These are phyloP conservation scores for Andrena dorsata DNA, from an alignment of 2,888 invertebrate species.

Conservation along the genomic window DNA sequence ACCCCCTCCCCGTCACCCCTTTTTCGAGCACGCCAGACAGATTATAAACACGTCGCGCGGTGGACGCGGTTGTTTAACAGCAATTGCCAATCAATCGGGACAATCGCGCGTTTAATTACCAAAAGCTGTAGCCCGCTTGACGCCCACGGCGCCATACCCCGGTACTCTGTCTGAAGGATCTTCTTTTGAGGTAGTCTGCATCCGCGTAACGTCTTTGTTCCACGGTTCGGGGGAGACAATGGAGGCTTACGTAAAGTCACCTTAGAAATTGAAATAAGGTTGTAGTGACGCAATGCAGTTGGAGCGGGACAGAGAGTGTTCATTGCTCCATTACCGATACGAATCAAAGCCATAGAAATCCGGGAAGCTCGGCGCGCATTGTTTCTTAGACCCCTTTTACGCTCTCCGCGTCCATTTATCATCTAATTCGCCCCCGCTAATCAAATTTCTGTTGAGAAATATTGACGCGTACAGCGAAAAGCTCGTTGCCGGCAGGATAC, in stretches of 20 bases:
- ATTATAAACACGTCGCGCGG: conserved; percentile 7
- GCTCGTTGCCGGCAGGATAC: not conserved
- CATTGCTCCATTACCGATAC: too few relatives aligned
- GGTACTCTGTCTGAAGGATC: not conserved
- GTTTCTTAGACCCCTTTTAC: not conserved
- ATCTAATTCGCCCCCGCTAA: not conserved
- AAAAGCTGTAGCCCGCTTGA: conserved; percentile 44
- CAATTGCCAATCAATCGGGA: conserved; percentile 66
- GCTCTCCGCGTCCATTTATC: not conserved
- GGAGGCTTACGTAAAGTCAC: too few relatives aligned
- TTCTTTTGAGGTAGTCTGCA: not conserved
- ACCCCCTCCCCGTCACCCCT: not conserved
- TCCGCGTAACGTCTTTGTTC: too few relatives aligned
- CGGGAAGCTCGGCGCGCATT: not conserved
- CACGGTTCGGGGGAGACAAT: too few relatives aligned
- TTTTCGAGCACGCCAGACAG: conserved; percentile 8
- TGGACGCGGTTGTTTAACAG: conserved; percentile 59
- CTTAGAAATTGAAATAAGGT: too few relatives aligned
- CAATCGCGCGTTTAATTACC: conserved; percentile 63
- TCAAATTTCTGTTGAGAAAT: not conserved
- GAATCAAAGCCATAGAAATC: too few relatives aligned
- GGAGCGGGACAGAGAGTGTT: too few relatives aligned
- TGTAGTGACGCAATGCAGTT: too few relatives aligned
- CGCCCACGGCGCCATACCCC: not conserved
- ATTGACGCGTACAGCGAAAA: not conserved